These are phyloP conservation scores for Hippoglossus hippoglossus DNA, from an alignment of 2,797 vertebrate genomes.

Conservation along the genomic window DNA sequence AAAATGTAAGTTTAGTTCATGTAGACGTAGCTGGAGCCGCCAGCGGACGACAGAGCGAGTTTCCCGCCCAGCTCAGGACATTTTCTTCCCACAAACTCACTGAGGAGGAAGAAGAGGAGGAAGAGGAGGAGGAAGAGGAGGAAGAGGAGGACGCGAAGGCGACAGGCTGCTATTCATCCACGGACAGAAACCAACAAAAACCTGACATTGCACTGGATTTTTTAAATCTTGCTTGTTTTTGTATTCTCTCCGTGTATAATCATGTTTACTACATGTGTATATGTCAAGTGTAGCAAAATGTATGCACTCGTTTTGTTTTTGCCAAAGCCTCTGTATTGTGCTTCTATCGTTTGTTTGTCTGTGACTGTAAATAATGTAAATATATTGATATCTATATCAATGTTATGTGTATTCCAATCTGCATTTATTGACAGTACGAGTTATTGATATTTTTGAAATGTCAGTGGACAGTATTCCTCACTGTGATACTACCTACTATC, in stretches of 20 bases:
- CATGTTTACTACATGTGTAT: slow-evolving; percentile 81
- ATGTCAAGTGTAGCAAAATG: slow-evolving; percentile 77
- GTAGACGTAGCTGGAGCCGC: slow-evolving; percentile 16
- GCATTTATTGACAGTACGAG: slow-evolving; percentile 83
- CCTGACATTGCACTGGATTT: slow-evolving; percentile 86
- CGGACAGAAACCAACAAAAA: slow-evolving; percentile 71
- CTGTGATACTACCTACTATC: slow-evolving; percentile 85
- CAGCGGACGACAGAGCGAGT: slow-evolving; percentile 12
- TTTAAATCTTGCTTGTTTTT: slow-evolving; percentile 75
- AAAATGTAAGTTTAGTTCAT: neutral
- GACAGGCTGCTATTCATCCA: slow-evolving; percentile 82
- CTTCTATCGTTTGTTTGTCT: slow-evolving; percentile 69
- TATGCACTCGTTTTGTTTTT: slow-evolving; percentile 80
- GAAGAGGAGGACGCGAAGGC: neutral
- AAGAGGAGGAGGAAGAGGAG: neutral
- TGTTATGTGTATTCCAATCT: slow-evolving; percentile 83
- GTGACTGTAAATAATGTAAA: slow-evolving; percentile 84
- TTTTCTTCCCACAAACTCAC: slow-evolving; percentile 70
- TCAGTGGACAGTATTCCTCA: slow-evolving; percentile 85
- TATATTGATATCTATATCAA: slow-evolving; percentile 85
- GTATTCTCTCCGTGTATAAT: slow-evolving; percentile 71
- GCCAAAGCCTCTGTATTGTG: slow-evolving; percentile 84
- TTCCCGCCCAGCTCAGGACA: slow-evolving; percentile 73
- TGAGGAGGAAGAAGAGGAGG: slow-evolving; percentile 4
- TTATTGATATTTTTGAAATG: slow-evolving; percentile 80